phyloP scores from a whole-genome alignment of 2,797 vertebrate genomes.

The Enoplosus armatus region DNA sequence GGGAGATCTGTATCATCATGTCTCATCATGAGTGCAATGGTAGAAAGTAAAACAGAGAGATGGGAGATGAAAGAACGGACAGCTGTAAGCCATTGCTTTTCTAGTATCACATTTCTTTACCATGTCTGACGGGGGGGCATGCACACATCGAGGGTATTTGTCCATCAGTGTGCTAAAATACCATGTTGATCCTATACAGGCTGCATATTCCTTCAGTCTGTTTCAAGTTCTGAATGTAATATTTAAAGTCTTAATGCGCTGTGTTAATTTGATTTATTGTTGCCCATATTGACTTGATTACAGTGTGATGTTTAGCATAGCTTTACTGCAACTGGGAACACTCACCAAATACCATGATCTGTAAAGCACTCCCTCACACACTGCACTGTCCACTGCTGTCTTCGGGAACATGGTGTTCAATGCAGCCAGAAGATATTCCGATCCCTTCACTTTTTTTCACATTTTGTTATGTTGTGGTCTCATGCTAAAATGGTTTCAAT shows the following conservation, averaged over 20 bases:
- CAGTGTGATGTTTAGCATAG: background rate
- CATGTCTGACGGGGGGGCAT: conserved; percentile 28
- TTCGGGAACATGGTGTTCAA: background rate
- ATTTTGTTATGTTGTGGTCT: background rate
- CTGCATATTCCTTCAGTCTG: background rate
- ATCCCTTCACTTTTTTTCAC: background rate
- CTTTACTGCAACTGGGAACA: background rate
- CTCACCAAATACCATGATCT: background rate
- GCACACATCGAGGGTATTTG: background rate
- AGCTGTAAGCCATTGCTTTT: conserved; percentile 54
- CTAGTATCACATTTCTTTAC: conserved; percentile 50
- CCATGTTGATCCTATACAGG: conserved; percentile 7
- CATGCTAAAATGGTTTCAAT: background rate
- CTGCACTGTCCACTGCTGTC: background rate
- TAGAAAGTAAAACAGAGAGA: conserved; percentile 11
- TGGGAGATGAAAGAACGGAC: conserved; percentile 45
- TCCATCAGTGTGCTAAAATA: conserved; percentile 5
- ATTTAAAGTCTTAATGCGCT: conserved; percentile 2
- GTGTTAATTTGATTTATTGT: background rate
- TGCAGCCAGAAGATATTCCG: background rate
- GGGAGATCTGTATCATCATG: conserved; percentile 41
- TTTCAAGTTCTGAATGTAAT: conserved; percentile 10
- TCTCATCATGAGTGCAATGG: conserved; percentile 5
- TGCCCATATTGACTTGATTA: background rate
- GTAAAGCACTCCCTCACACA: too few species aligned